Evolutionary conservation across 2,888 invertebrate genomes (phyloP), one percentile per base, ranked within the genome.

Genomic region (Hypercompe scribonia): DNA sequence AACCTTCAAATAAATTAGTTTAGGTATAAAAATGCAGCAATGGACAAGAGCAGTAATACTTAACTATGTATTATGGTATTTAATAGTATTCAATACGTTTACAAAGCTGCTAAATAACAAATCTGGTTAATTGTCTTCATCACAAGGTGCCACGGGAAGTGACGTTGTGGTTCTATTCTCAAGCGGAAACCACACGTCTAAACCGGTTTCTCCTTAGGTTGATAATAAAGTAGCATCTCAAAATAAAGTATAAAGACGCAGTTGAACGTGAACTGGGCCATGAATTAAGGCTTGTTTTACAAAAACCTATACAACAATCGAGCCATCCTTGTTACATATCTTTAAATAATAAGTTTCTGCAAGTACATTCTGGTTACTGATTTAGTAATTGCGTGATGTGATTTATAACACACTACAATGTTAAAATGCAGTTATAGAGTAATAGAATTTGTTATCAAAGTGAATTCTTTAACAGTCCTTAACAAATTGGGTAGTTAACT

Each of bases 111-210:
- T 36, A 54, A 68, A 54, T 36, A 34, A 61, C 28, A 36, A 39
- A 67, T 15, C 33, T n/a, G 33, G 33, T 63, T 63, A 8, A 70
- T 63, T 70, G 63, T 70, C 63, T 63, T 70, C 33, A 70, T 63
- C 46, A 42, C 42, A 63, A 46, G 58, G 46, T 63, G 71, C 33
- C 68, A 67, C 75, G 46, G 75, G 75, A 75, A 72, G 68, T 72
- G 75, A 70, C 70, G 42, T 67, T 70, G 75, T 70, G 75, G 72
- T 75, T 75, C 67, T 75, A 70, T 72, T 63, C 66, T 63, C 63
- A 63, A 50, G 70, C 75, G 75, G 75, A 75, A 75, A 72, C 72
- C 75, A 70, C 72, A 72, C 63, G 31, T 46, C 39, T 31, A 61
- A 75, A 75, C 72, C 72, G 68, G 75, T 75, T 72, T 13, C 28